phyloP scores from a whole-genome alignment of 2,888 invertebrate species.

The Drosophila colorata region DNA sequence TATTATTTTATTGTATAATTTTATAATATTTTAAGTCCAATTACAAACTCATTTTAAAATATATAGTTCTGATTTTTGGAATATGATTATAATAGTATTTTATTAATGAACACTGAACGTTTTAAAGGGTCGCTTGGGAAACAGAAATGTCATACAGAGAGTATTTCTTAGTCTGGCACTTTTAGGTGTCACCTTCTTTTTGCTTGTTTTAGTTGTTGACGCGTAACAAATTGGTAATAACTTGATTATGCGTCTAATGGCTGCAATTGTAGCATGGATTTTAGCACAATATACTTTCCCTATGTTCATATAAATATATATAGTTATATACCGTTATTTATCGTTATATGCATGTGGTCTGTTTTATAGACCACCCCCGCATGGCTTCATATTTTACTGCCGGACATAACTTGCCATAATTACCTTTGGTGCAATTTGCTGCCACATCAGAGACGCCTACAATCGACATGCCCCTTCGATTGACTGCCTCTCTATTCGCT shows the following conservation, averaged over 20 bases:
- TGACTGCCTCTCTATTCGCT: constrained; percentile 7
- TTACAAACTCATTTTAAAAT: too few relatives aligned
- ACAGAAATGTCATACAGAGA: not conserved
- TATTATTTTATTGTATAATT: too few relatives aligned
- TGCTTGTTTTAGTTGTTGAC: constrained; percentile 51
- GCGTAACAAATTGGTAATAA: constrained; percentile 73
- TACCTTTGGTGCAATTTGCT: constrained; percentile 64
- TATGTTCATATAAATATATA: constrained; percentile 3
- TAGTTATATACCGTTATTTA: constrained; percentile 1
- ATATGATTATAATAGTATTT: too few relatives aligned
- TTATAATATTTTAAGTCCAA: not conserved
- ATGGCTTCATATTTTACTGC: constrained; percentile 51
- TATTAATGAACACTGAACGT: too few relatives aligned
- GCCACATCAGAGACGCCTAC: constrained; percentile 67
- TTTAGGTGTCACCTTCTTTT: not conserved
- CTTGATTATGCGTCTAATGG: constrained; percentile 79
- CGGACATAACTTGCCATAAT: constrained; percentile 68
- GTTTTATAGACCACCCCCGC: constrained; percentile 53
- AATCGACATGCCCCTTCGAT: constrained; percentile 48
- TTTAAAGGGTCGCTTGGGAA: too few relatives aligned
- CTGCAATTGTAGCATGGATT: constrained; percentile 52
- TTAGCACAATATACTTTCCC: constrained; percentile 20
- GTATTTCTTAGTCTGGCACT: constrained; percentile 3
- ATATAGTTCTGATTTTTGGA: too few relatives aligned
- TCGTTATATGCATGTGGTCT: constrained; percentile 4